Evolutionary conservation across 2,113 vertebrate species (phyloP).

Genomic region (Ciconia maguari): DNA sequence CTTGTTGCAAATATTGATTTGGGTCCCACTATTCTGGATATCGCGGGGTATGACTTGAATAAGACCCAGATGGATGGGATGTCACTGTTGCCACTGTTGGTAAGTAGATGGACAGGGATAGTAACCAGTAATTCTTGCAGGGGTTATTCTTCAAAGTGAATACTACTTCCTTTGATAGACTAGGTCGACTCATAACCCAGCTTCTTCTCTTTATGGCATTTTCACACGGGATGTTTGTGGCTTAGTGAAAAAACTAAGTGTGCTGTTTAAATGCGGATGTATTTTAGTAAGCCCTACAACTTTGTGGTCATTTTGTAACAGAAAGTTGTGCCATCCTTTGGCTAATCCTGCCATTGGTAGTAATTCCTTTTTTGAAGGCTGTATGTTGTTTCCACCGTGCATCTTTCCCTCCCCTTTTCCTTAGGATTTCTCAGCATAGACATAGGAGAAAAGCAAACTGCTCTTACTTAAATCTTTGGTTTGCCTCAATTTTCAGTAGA

Average conservation of each 20-base stretch:
- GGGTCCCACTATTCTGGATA: conserved; percentile 95
- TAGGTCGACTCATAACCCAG: background rate
- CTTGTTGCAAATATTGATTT: conserved; percentile 94
- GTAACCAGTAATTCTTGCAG: background rate
- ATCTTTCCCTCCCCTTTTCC: background rate
- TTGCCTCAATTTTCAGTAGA: background rate
- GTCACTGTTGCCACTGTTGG: conserved; percentile 89
- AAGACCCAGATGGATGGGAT: conserved; percentile 95
- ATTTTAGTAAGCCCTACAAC: background rate
- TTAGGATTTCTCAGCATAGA: background rate
- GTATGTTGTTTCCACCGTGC: background rate
- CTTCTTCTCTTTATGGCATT: background rate
- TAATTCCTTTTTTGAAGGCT: background rate
- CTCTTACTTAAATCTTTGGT: background rate
- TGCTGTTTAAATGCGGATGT: background rate
- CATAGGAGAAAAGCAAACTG: background rate
- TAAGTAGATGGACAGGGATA: conserved; percentile 53
- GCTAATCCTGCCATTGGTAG: background rate
- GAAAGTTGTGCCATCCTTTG: background rate
- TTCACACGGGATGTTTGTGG: background rate
- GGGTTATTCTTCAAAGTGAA: background rate
- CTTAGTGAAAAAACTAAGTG: background rate
- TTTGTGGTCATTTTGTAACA: background rate
- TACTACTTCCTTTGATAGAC: background rate
- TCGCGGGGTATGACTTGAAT: conserved; percentile 86